A percentile compares a stretch with the other conserved stretches of the same genome.
These are phyloP conservation scores for Trochalopteron elliotii DNA, from an alignment of 2,113 vertebrate genomes.

Conservation along the genomic window DNA sequence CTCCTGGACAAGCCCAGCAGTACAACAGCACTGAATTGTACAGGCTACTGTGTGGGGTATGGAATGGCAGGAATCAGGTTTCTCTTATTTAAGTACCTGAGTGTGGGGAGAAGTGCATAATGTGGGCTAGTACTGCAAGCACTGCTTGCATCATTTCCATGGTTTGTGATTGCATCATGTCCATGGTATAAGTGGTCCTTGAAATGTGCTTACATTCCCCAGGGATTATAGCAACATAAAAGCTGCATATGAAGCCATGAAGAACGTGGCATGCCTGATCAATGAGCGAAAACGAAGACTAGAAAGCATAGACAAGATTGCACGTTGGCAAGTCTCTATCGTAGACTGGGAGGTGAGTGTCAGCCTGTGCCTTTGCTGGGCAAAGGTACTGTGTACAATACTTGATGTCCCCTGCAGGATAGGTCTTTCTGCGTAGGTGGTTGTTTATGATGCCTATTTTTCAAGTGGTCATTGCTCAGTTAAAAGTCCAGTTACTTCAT, in stretches of 20 bases:
- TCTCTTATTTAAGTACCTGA: background rate
- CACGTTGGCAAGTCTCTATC: slow-evolving; percentile 95
- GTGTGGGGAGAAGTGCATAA: background rate
- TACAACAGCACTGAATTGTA: background rate
- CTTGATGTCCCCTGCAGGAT: background rate
- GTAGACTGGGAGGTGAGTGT: slow-evolving; percentile 92
- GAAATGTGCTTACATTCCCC: slow-evolving; percentile 31
- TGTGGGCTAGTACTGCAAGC: background rate
- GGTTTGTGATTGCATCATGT: background rate
- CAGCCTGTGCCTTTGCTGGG: background rate
- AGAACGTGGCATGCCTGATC: slow-evolving; percentile 94
- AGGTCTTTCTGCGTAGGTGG: background rate
- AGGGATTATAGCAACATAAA: slow-evolving; percentile 89
- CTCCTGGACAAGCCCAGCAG: background rate
- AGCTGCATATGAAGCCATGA: slow-evolving; percentile 93
- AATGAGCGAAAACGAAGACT: slow-evolving; percentile 94
- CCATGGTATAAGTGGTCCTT: background rate
- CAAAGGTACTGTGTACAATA: slow-evolving; percentile 19
- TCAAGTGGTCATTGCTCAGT: background rate
- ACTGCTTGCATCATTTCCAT: background rate
- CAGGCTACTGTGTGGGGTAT: background rate
- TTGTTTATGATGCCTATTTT: background rate
- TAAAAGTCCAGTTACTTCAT: slow-evolving; percentile 4
- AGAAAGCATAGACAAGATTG: slow-evolving; percentile 95
- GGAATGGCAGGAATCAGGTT: background rate